A percentile compares a stretch with the other conserved stretches of the same genome.
Conservation (phyloP, 2,797 vertebrate species). For the Sylvilagus floridanus region DNA sequence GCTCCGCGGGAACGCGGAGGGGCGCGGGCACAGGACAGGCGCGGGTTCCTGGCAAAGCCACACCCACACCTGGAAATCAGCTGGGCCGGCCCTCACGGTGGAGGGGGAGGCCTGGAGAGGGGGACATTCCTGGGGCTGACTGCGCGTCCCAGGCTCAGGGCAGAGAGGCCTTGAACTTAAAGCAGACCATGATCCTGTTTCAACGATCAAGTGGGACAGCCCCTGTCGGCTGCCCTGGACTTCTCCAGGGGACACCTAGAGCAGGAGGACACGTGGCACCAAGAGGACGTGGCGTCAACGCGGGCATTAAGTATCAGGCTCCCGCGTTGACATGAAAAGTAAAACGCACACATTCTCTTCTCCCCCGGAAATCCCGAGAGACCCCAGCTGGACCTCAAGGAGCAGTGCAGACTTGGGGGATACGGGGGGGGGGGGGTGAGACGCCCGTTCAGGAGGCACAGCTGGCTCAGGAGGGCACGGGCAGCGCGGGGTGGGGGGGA, state of each 20-base stretch:
- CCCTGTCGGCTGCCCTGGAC: rapidly evolving
- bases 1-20: not conserved
- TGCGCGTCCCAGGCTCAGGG: too few species aligned
- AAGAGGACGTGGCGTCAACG: too few species aligned
- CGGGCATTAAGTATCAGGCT: not conserved
- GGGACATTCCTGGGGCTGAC: not conserved
- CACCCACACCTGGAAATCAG: not conserved
- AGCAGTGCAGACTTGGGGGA: not conserved
- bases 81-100: too few species aligned
- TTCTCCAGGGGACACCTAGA: not conserved
- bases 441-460: not conserved
- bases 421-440: too few species aligned
- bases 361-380: not conserved
- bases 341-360: not conserved
- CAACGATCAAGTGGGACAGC: not conserved
- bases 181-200: not conserved
- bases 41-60: not conserved
- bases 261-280: not conserved
- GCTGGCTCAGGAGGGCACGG: not conserved
- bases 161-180: not conserved
- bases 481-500: not conserved
- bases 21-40: rapidly evolving
- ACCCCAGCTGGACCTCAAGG: not conserved
- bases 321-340: not conserved
- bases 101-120: not conserved